Base-by-base conservation (phyloP, 2,797 vertebrate species). In the Tapirus indicus region DNA sequence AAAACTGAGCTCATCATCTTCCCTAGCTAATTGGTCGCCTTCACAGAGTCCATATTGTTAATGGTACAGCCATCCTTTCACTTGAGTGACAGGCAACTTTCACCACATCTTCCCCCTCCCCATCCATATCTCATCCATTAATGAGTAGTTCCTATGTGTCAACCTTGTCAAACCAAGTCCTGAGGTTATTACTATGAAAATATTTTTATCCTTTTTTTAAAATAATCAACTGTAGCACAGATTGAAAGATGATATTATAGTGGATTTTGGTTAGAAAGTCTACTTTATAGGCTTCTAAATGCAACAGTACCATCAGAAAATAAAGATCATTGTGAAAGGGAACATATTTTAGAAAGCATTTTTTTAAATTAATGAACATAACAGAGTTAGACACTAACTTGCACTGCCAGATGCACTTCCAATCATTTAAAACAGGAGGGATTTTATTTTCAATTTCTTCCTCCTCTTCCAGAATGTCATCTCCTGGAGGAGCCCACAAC, bases 371-470 rank as follows among this genome's bases (percentile, higher is more conserved):
- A 93, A 83, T 74, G 27, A 95, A 91, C 21, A 91, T 38, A 92
- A 94, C 2, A 68, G 41, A 92, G 12, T 66, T 79, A 94, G 90
- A 88, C 84, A 98, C 98, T 98, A 98, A 99, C 99, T 99, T 99
- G 99, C 99, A 99, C 98, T 99, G 99, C 99, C 99, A 99, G 98
- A 99, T 97, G 98, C 99, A 99, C 97, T 99, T 99, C 99, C 99
- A 99, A 98, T 99, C 99, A 97, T 98, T 99, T 96, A 99, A 99
- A 98, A 99, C 97, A 0, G 99, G 99, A 90, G 99, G 99, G 95
- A 99, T 98, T 98, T 99, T 99, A 98, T 99, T 99, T 64, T 97
- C 98, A 60, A 99, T 99, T 82, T 98, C 99, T 95, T 99, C 99
- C 92, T 99, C 99, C 98, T 99, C 99, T 98, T 99, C 99, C 69